Base-by-base conservation (phyloP, 2,797 vertebrate genomes). In the Anas capensis region DNA sequence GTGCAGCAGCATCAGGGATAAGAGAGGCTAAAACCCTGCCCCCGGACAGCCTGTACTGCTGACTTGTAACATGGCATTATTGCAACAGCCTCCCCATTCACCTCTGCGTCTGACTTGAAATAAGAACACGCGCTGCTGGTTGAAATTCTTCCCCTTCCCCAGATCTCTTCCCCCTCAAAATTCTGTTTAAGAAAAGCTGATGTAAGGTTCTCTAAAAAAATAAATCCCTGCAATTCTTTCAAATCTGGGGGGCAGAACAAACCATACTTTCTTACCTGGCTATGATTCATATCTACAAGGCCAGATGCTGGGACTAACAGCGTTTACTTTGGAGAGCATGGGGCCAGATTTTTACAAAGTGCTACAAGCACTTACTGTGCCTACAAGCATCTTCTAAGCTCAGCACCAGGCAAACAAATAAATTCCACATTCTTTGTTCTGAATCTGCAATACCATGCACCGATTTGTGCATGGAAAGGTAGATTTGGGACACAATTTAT, bases 101-200 rank as follows among this genome's bases (percentile, higher is more conserved):
- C 17, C 20, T 31, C 49, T 23, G 21, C 17, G 10, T 0, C 36
- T 2, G 21, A 5, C 15, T 6, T 15, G 0, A 7, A 6, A 11
- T 1, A 7, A 29, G 23, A 2, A 11, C 54, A 0, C 36, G 0
- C 0, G 0, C 5, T 2, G 27, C 3, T 11, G 0, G 11, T 1
- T 6, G 24, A 0, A 24, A 0, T 8, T 19, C 57, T 26, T 13
- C 15, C 21, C 23, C 11, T 8, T 5, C 17, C 40, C 27, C 15
- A 7, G 21, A 18, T 13, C 48, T 40, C 7, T 4, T 44, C 21
- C 57, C 17, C 1, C 40, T 27, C 40, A 2, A 38, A 13, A 31
- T 7, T 21, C 15, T 15, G 11, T 4, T n/a, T 21, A 7, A 15
- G 19, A 38, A 19, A n/a, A 65, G 20, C 48, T 5, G 12, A 19